These are phyloP conservation scores for Rhinogobius similis DNA, from an alignment of 2,113 vertebrate genomes.

Conservation along the genomic window DNA sequence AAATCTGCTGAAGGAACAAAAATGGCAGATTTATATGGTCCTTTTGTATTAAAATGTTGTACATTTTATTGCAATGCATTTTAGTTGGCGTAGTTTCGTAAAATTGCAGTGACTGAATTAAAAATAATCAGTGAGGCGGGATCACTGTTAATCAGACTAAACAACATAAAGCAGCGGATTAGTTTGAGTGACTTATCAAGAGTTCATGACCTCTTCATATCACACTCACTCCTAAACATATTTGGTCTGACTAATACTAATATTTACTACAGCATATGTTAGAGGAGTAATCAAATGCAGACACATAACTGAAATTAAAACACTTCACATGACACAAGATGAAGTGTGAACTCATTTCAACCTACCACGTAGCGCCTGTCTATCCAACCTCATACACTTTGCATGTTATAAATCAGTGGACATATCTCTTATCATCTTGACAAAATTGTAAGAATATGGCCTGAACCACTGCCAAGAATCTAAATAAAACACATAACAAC, in stretches of 20 bases:
- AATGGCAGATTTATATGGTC: neutral
- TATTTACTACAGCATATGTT: conserved; percentile 44
- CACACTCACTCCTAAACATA: conserved; percentile 29
- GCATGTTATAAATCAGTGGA: neutral
- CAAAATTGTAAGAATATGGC: neutral
- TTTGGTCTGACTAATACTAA: conserved; percentile 37
- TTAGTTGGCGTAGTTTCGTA: neutral
- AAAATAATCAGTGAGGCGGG: neutral
- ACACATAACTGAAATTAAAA: conserved; percentile 54
- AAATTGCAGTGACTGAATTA: neutral
- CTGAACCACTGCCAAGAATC: neutral
- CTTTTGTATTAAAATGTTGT: neutral
- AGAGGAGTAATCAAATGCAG: conserved; percentile 35
- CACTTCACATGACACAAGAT: conserved; percentile 50
- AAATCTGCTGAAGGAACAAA: neutral
- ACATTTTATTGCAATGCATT: neutral
- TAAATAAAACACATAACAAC: neutral
- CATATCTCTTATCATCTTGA: neutral
- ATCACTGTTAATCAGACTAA: conserved; percentile 30
- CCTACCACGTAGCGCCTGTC: conserved; percentile 16
- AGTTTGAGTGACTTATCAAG: conserved; percentile 28
- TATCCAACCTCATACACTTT: neutral
- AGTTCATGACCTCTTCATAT: conserved; percentile 35
- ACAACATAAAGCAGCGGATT: neutral
- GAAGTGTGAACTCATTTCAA: conserved; percentile 27